Evolutionary conservation across 2,113 vertebrate genomes (phyloP).

Genomic region (Agapornis roseicollis): DNA sequence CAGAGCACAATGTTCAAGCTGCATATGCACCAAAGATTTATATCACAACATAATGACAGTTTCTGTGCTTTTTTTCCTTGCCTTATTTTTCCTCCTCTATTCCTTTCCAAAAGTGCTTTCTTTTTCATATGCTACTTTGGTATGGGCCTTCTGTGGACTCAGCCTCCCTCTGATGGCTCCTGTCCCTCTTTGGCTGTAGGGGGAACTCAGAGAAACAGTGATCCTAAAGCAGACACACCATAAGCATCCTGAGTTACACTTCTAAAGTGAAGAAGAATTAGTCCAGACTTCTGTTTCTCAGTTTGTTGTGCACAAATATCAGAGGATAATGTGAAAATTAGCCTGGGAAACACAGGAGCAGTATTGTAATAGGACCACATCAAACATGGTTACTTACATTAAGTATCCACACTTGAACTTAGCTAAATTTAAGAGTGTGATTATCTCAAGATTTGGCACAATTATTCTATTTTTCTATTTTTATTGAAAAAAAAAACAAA

Average conservation of each 20-base stretch:
- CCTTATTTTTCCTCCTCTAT: background rate
- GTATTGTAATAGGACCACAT: background rate
- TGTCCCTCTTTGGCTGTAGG: background rate
- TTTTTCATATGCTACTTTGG: background rate
- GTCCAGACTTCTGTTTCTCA: background rate
- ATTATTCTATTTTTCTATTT: background rate
- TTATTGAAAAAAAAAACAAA: background rate
- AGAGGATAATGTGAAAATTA: background rate
- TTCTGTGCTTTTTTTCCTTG: background rate
- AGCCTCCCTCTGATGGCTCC: background rate
- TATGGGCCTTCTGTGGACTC: background rate
- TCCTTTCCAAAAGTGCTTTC: background rate
- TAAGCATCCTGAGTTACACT: background rate
- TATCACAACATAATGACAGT: background rate
- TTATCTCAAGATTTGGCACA: background rate
- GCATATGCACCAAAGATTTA: background rate
- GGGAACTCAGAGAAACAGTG: background rate
- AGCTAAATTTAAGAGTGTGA: background rate
- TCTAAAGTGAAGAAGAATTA: background rate
- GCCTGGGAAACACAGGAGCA: background rate
- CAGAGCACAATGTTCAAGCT: background rate
- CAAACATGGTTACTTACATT: background rate
- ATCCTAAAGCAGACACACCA: background rate
- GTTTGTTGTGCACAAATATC: background rate
- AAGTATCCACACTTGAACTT: background rate